phyloP scores from a whole-genome alignment of 2,797 vertebrate genomes.

The Perodicticus potto region DNA sequence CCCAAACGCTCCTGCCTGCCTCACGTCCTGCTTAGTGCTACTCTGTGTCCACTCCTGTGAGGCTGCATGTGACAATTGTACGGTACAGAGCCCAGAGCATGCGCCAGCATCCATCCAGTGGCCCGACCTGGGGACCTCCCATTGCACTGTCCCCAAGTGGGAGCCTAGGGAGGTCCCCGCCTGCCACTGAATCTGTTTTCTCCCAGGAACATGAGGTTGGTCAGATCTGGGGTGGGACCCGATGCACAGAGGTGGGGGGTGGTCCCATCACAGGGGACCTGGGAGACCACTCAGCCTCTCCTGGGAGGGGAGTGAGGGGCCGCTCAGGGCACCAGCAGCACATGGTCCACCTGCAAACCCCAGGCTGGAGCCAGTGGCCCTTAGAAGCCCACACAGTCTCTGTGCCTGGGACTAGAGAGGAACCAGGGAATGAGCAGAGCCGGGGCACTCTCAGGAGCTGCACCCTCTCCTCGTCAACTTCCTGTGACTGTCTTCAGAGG shows the following conservation, averaged over 20 bases:
- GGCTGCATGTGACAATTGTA: neutral
- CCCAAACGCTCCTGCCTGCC: fast-evolving
- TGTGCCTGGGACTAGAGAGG: neutral
- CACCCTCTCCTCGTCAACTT: no score
- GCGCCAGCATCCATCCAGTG: no score
- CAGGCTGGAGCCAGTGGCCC: neutral
- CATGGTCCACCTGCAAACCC: neutral
- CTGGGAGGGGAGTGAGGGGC: no score
- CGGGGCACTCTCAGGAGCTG: no score
- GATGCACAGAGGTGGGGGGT: neutral
- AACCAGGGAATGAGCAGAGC: no score
- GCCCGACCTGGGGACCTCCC: neutral
- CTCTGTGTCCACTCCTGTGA: fast-evolving
- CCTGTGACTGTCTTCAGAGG: no score
- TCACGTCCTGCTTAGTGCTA: neutral
- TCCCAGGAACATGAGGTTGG: neutral
- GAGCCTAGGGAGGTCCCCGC: neutral
- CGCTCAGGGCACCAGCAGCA: neutral
- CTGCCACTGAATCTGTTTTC: neutral
- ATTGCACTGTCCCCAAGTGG: neutral
- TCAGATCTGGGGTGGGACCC: no score
- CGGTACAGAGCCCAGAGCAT: neutral
- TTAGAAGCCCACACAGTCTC: fast-evolving
- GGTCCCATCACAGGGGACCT: neutral
- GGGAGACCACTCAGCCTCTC: neutral